Evolutionary conservation across 2,888 invertebrate genomes (phyloP).

Genomic region (Chloromyia formosa): DNA sequence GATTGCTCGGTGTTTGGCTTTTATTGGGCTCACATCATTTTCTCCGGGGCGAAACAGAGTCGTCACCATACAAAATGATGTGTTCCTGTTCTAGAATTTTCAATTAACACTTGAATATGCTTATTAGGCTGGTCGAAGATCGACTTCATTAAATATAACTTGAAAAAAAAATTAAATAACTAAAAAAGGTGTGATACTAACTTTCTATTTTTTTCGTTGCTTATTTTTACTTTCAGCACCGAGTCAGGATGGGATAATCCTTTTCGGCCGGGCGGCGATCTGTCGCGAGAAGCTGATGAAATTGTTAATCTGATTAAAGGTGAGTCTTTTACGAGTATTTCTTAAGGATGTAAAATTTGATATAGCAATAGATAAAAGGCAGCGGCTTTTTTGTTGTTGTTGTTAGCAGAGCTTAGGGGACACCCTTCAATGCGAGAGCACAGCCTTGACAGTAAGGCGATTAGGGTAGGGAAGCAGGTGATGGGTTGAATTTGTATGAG

Average conservation of each 20-base stretch:
- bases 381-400: no score
- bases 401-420: no score
- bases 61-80: no score
- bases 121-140: neutral
- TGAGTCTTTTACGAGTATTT: conserved; percentile 49
- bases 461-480: no score
- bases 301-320: conserved; percentile 93
- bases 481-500: no score
- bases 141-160: neutral
- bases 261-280: conserved; percentile 94
- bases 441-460: no score
- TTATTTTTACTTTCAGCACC: conserved; percentile 70
- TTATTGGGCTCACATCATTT: neutral
- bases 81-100: conserved; percentile 25
- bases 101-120: conserved; percentile 37
- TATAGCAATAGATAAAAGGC: no score
- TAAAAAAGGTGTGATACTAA: conserved; percentile 5
- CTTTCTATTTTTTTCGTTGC: conserved; percentile 20
- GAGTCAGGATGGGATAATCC: conserved; percentile 98
- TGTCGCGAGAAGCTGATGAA: conserved; percentile 89
- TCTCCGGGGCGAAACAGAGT: neutral
- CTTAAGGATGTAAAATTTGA: conserved; percentile 13
- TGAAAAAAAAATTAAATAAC: neutral
- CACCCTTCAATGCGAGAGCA: no score
- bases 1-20: neutral